These are phyloP conservation scores for Drosophila barbarae DNA, from an alignment of 2,888 invertebrate species.

Conservation along the genomic window DNA sequence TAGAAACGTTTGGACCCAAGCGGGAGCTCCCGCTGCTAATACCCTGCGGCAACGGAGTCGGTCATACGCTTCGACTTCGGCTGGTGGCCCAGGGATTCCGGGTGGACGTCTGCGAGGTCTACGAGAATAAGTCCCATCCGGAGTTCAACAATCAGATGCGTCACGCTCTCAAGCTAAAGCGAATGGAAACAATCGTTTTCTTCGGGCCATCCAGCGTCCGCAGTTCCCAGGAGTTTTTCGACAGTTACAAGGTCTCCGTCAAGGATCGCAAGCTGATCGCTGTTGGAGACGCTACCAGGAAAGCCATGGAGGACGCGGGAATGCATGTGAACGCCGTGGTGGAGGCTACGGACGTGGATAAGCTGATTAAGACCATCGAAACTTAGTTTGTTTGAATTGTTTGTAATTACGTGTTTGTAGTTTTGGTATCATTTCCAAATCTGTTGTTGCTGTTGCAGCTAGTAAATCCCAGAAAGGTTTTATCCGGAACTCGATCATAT, in stretches of 20 bases:
- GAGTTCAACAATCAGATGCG: slow-evolving; percentile 28
- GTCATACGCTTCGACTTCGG: slow-evolving; percentile 27
- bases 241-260: slow-evolving; percentile 11
- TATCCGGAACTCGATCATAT: background rate
- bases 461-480: background rate
- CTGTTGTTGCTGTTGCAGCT: slow-evolving; percentile 1
- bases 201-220: slow-evolving; percentile 39
- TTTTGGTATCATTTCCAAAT: slow-evolving; percentile 26
- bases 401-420: slow-evolving; percentile 15
- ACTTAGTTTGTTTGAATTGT: slow-evolving; percentile 1
- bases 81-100: slow-evolving; percentile 41
- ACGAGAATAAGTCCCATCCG: slow-evolving; percentile 30
- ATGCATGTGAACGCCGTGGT: slow-evolving; percentile 15
- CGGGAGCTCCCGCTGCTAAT: slow-evolving; percentile 35
- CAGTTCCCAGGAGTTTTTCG: slow-evolving; percentile 22
- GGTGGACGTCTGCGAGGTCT: slow-evolving; percentile 39
- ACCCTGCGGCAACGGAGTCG: slow-evolving; percentile 36
- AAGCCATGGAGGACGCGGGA: slow-evolving; percentile 29
- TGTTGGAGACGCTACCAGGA: slow-evolving; percentile 26
- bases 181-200: slow-evolving; percentile 41
- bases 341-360: slow-evolving; percentile 9
- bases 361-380: slow-evolving; percentile 20
- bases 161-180: slow-evolving; percentile 21
- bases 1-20: slow-evolving; percentile 36
- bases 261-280: slow-evolving; percentile 37